These are phyloP conservation scores for Nematolebias whitei DNA, from an alignment of 2,113 vertebrate species.

Conservation along the genomic window DNA sequence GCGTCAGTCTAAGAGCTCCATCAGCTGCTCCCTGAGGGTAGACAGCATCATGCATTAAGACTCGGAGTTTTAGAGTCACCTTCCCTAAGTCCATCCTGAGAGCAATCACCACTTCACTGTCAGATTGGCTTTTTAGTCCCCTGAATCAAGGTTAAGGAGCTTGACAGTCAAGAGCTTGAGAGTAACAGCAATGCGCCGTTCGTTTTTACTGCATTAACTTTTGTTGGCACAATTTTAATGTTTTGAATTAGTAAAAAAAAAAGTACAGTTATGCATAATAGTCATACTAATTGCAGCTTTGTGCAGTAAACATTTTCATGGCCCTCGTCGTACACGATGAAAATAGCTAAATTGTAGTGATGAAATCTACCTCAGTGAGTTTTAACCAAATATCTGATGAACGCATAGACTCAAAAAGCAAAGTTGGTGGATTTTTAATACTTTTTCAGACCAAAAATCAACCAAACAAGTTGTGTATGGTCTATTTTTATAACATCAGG, in stretches of 20 bases:
- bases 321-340: too few relatives aligned
- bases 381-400: too few relatives aligned
- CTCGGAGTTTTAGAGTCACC: constrained; percentile 68
- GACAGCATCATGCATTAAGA: constrained; percentile 59
- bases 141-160: constrained; percentile 59
- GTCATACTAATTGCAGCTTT: not conserved
- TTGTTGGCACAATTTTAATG: not conserved
- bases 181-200: constrained; percentile 15
- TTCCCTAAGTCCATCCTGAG: constrained; percentile 64
- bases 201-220: not conserved
- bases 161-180: constrained; percentile 20
- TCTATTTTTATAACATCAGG: not conserved
- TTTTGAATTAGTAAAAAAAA: not conserved
- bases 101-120: constrained; percentile 62
- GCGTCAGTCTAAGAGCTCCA: constrained; percentile 65
- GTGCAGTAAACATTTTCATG: too few relatives aligned
- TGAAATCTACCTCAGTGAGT: too few relatives aligned
- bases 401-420: too few relatives aligned
- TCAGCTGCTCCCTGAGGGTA: constrained; percentile 58
- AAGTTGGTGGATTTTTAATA: too few relatives aligned
- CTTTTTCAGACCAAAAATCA: too few relatives aligned
- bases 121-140: constrained; percentile 50
- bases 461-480: not conserved
- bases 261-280: not conserved
- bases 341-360: too few relatives aligned